Conservation (phyloP, 2,888 invertebrate species). For the Himalopsyche kuldschensis region DNA sequence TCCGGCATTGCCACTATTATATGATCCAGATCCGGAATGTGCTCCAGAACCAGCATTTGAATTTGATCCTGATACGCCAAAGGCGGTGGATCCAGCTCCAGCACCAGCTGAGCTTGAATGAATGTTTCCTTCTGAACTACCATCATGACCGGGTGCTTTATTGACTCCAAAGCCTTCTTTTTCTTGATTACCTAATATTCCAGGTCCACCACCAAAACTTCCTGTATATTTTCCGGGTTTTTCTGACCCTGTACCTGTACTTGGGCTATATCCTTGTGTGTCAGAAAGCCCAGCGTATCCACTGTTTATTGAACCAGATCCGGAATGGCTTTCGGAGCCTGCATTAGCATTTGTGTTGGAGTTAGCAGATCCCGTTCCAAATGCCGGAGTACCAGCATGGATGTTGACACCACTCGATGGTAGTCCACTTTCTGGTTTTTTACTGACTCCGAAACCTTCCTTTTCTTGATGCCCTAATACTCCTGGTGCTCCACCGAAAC, state of each 20-base stretch:
- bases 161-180: conserved; percentile 13
- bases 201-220: conserved; percentile 30
- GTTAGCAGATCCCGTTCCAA: background rate
- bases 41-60: background rate
- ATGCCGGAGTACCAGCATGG: background rate
- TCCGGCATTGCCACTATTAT: background rate
- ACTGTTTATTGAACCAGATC: background rate
- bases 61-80: background rate
- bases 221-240: conserved; percentile 25
- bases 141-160: background rate
- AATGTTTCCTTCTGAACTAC: background rate
- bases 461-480: conserved; percentile 20
- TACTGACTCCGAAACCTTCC: conserved; percentile 10
- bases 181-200: conserved; percentile 25
- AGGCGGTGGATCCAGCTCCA: too few species aligned
- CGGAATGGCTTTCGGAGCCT: background rate
- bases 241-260: background rate
- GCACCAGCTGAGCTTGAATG: too few species aligned
- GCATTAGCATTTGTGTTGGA: background rate
- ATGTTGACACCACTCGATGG: background rate
- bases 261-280: background rate
- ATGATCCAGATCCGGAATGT: background rate
- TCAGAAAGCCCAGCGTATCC: background rate
- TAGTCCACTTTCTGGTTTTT: background rate
- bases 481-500: conserved; percentile 31